Evolutionary conservation across 2,797 vertebrate genomes (phyloP).

Genomic region (Vespertilio murinus): DNA sequence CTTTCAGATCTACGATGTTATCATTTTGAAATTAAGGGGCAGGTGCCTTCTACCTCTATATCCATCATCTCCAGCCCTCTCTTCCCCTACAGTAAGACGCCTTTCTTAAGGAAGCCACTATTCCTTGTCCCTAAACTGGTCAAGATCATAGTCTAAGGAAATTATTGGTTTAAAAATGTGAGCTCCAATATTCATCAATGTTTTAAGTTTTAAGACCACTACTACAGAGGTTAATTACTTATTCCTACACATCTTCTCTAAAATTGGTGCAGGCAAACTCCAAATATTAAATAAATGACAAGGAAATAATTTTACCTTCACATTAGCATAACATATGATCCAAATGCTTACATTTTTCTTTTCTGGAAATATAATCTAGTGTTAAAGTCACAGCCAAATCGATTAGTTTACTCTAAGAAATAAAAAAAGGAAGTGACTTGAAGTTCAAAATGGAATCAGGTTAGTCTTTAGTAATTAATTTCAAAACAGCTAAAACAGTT

Average conservation of each 20-base stretch:
- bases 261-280: not conserved
- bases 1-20: not conserved
- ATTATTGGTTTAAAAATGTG: not conserved
- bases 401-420: not conserved
- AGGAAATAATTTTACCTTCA: not conserved
- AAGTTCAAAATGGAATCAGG: constrained; percentile 29
- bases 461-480: not conserved
- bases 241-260: not conserved
- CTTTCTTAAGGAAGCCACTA: not conserved
- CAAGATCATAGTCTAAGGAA: not conserved
- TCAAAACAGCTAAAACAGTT: not conserved
- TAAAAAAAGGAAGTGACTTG: not conserved
- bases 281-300: not conserved
- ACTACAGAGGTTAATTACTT: not conserved
- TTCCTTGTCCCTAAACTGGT: not conserved
- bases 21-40: not conserved
- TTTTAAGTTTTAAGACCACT: not conserved
- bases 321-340: not conserved
- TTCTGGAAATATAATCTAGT: not conserved
- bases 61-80: not conserved
- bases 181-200: not conserved
- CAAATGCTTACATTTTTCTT: not conserved
- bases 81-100: not conserved
- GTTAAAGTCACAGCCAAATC: not conserved
- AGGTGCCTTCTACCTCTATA: not conserved